Evolutionary conservation across 2,797 vertebrate species (phyloP).

Genomic region (Ambastaia sidthimunki): DNA sequence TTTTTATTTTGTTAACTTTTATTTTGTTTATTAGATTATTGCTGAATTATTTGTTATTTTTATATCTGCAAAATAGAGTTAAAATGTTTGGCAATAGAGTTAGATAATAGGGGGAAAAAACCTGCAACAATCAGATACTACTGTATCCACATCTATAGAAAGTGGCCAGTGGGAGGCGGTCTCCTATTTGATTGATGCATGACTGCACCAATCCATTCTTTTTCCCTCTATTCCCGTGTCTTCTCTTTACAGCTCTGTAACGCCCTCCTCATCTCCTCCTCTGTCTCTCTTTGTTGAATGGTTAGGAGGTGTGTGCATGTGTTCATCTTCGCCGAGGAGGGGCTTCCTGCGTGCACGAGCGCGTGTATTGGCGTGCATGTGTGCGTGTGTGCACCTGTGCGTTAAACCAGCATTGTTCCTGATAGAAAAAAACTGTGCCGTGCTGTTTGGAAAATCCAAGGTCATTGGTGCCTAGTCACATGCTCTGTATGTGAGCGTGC

Average conservation of each 20-base stretch:
- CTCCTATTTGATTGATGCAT: slow-evolving; percentile 20
- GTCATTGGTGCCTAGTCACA: slow-evolving; percentile 62
- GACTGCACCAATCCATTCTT: slow-evolving; percentile 35
- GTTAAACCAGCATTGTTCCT: slow-evolving; percentile 18
- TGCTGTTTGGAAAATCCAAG: slow-evolving; percentile 60
- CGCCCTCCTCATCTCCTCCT: slow-evolving; percentile 22
- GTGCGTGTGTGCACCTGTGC: slow-evolving; percentile 42
- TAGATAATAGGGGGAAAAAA: not conserved
- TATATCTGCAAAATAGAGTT: not conserved
- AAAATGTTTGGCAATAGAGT: not conserved
- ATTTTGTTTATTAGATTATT: no score
- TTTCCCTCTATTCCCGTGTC: slow-evolving; percentile 29
- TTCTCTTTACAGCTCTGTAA: slow-evolving; percentile 25
- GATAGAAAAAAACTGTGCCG: slow-evolving; percentile 32
- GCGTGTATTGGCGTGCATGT: slow-evolving; percentile 36
- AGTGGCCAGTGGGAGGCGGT: not conserved
- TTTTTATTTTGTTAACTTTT: not conserved
- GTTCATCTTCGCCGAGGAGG: slow-evolving; percentile 36
- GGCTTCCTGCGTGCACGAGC: slow-evolving; percentile 21
- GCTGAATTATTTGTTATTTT: not conserved
- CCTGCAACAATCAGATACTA: not conserved
- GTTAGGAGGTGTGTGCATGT: slow-evolving; percentile 55
- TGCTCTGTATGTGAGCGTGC: slow-evolving; percentile 43
- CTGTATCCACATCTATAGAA: not conserved
- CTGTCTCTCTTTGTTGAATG: slow-evolving; percentile 50